Base-by-base conservation (phyloP, 2,113 vertebrate genomes). In the Pelecanoides urinatrix region DNA sequence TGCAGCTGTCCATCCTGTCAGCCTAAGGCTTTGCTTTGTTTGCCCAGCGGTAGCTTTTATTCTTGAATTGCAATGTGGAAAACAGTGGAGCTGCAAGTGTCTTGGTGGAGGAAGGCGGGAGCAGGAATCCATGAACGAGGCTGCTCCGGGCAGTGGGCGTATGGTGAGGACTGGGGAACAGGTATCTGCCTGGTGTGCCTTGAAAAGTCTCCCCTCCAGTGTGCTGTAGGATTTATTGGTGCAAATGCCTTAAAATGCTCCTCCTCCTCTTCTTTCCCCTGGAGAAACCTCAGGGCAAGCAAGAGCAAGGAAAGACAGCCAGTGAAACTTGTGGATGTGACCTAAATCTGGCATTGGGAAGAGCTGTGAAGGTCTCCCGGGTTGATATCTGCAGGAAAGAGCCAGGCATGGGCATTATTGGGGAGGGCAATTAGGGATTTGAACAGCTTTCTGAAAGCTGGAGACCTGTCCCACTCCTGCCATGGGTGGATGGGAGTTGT, bases 401-500 rank as follows among this genome's bases (percentile, higher is more conserved):
- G 22, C n/a, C 30, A 34, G 27, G 5, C 25, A 12, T 72, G 32
- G 44, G 16, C 32, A 42, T 67, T 29, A 50, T 0, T 63, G 17
- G 56, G 13, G 23, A 59, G 25, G 11, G 13, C 13, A 19, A 0
- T 62, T 34, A 50, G 47, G 56, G 38, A 22, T 90, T 82, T 55
- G 38, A 82, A 38, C 22, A 34, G 44, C 42, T 59, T 86, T 72
- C 32, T 68, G 56, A 12, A 56, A 70, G 40, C 3, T 26, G 16
- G 66, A 72, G n/a, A 58, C 47, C 11, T 27, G 30, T 92, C 19
- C 49, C 36, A 10, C 25, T 36, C 34, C 36, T 59, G 52, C 29
- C 1, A 3, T 0, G 0, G 36, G 7, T 55, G 27, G 40, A 8
- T 66, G 58, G 38, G 45, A 26, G 14, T 36, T 40, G 18, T 40